Evolutionary conservation across 2,797 vertebrate species (phyloP).

Genomic region (Gadopsis bispinosus): DNA sequence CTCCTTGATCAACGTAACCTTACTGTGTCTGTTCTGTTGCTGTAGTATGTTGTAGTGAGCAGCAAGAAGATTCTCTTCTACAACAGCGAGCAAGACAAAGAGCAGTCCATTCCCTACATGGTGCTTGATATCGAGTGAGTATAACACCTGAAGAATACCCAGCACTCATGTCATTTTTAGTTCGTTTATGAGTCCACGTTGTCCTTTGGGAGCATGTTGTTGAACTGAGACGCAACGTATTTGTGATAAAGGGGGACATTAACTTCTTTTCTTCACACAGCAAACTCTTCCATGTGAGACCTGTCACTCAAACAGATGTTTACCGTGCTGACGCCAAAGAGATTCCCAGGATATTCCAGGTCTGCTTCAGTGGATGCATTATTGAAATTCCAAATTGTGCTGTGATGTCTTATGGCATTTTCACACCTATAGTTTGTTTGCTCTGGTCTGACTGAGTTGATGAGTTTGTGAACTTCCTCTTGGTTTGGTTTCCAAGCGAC

Average conservation of each 20-base stretch:
- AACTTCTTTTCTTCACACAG: constrained; percentile 70
- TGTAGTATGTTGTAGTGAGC: constrained; percentile 97
- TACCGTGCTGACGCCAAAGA: constrained; percentile 97
- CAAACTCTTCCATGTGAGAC: constrained; percentile 98
- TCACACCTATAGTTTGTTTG: too few relatives aligned
- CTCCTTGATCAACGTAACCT: not conserved
- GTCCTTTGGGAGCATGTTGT: not conserved
- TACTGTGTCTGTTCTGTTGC: constrained; percentile 60
- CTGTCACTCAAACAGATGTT: constrained; percentile 97
- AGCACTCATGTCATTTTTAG: not conserved
- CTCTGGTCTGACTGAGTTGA: too few relatives aligned
- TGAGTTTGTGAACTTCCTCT: too few relatives aligned
- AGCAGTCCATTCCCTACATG: constrained; percentile 97
- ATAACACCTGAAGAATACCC: constrained; percentile 7
- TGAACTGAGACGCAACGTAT: not conserved
- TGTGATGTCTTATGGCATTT: not conserved
- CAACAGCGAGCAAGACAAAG: constrained; percentile 94
- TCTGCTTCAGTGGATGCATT: constrained; percentile 49
- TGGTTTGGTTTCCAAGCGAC: too few relatives aligned
- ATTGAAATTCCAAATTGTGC: not conserved
- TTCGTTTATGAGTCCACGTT: not conserved
- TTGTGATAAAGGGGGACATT: not conserved
- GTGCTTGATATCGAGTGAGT: constrained; percentile 99
- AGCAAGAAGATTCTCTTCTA: constrained; percentile 99
- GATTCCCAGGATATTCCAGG: constrained; percentile 99